Evolutionary conservation across 2,113 vertebrate genomes (phyloP).

Genomic region (Seriola aureovittata): DNA sequence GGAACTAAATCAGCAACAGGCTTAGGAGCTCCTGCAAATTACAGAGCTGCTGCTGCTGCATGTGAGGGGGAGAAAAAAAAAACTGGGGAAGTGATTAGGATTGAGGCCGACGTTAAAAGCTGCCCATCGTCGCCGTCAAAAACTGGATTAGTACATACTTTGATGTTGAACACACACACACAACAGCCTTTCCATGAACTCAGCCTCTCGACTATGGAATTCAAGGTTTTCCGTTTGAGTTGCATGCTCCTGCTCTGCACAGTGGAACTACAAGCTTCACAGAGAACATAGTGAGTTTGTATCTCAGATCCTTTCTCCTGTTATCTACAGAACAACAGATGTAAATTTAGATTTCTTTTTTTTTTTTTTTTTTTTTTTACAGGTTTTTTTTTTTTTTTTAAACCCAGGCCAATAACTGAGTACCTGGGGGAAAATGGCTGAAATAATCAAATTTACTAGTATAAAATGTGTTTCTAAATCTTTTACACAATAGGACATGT

Average conservation of each 20-base stretch:
- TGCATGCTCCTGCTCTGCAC: conserved; percentile 79
- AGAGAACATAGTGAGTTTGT: conserved; percentile 1
- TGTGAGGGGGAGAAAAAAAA: neutral
- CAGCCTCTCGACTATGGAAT: conserved; percentile 3
- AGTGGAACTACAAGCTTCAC: conserved; percentile 16
- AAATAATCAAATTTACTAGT: conserved; percentile 38
- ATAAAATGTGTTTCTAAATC: conserved; percentile 55
- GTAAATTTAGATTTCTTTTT: neutral
- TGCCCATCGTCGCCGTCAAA: conserved; percentile 50
- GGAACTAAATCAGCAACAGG: conserved; percentile 41
- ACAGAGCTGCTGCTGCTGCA: conserved; percentile 37
- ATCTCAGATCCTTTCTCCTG: neutral
- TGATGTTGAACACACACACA: conserved; percentile 35
- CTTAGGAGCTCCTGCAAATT: conserved; percentile 45
- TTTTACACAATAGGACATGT: conserved; percentile 38
- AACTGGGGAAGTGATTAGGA: conserved; percentile 33
- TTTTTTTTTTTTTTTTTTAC: neutral
- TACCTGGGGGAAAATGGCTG: neutral
- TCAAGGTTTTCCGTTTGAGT: conserved; percentile 66
- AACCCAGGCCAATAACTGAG: conserved; percentile 7
- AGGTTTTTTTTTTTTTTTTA: neutral
- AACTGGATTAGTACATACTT: conserved; percentile 52
- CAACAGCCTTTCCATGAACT: conserved; percentile 8
- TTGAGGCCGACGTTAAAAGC: conserved; percentile 58
- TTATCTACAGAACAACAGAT: conserved; percentile 34